Base-by-base conservation (phyloP, 2,113 vertebrate species). In the Heliornis fulica region DNA sequence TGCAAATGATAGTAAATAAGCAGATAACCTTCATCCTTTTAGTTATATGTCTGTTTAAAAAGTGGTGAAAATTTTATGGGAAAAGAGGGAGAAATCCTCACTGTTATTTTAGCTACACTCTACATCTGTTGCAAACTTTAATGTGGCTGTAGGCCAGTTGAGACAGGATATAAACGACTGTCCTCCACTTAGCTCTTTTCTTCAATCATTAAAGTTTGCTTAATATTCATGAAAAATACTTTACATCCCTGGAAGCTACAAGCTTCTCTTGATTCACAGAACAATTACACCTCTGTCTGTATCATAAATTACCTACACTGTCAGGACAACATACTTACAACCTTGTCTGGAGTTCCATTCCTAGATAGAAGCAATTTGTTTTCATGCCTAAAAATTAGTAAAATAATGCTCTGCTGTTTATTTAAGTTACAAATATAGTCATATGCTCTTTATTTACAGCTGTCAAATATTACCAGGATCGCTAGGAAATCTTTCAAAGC, bases 161-260 rank as follows among this genome's bases (percentile, higher is more conserved):
- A 79, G 87, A 94, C 70, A 84, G 74, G 34, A 81, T 94, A 93
- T 82, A 87, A 94, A 94, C 0, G 8, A 94, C 69, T 69, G 86
- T n/a, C 65, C 57, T 87, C 77, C 45, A 64, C 56, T 75, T 71
- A 26, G 69, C 28, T 91, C 77, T 92, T 95, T 94, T 81, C 40
- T 82, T 89, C 83, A 91, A 63, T 89, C 83, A 89, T 94, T 94
- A 95, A 77, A 88, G 66, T 93, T 96, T 93, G 90, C 85, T 96
- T 93, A 94, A 91, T 95, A 95, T 93, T 95, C n/a, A 94, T 93
- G 91, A 94, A 89, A 92, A 75, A 75, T 74, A 75, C 31, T 87
- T 87, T 64, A 68, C 53, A 80, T 41, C 17, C 81, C 70, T 71
- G 48, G 74, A 82, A 96, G 84, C 81, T 72, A 84, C 91, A 81